Percentiles rank a stretch among this genome's conserved stretches.
phyloP scores from a whole-genome alignment of 2,797 vertebrate genomes.

The Rhinogobio ventralis region DNA sequence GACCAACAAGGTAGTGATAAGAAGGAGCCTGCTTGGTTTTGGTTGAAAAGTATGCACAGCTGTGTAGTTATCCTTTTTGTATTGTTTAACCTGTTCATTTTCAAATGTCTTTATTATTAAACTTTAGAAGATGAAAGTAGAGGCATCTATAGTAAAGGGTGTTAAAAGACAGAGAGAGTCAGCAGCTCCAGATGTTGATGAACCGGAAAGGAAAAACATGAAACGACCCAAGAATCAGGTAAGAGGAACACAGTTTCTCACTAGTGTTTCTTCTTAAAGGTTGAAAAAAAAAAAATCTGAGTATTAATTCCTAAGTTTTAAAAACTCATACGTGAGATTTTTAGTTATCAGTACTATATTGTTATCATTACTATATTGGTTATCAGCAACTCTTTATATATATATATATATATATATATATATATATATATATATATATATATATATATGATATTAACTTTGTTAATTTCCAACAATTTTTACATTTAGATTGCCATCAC shows the following conservation, averaged over 20 bases:
- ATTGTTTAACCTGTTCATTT: background rate
- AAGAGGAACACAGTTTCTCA: slow-evolving; percentile 45
- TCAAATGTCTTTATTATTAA: slow-evolving; percentile 13
- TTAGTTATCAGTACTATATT: background rate
- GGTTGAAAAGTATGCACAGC: background rate
- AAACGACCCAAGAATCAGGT: slow-evolving; percentile 96
- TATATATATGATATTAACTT: too few species aligned
- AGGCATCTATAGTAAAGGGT: slow-evolving; percentile 87
- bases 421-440: too few species aligned
- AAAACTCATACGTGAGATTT: background rate
- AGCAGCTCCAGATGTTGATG: slow-evolving; percentile 85
- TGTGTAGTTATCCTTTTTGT: background rate
- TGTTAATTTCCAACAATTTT: too few species aligned
- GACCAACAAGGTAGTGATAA: slow-evolving; percentile 84
- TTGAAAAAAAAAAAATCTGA: background rate
- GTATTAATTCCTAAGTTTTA: background rate
- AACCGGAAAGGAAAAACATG: slow-evolving; percentile 83
- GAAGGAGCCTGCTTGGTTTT: background rate
- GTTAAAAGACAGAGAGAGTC: slow-evolving; percentile 92
- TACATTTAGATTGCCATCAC: too few species aligned
- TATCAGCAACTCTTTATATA: background rate
- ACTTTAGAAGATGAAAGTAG: slow-evolving; percentile 92
- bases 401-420: too few species aligned
- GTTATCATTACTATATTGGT: background rate
- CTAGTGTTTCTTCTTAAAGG: background rate